Conservation (phyloP, 2,888 invertebrate genomes). For the Anticlea derivata region DNA sequence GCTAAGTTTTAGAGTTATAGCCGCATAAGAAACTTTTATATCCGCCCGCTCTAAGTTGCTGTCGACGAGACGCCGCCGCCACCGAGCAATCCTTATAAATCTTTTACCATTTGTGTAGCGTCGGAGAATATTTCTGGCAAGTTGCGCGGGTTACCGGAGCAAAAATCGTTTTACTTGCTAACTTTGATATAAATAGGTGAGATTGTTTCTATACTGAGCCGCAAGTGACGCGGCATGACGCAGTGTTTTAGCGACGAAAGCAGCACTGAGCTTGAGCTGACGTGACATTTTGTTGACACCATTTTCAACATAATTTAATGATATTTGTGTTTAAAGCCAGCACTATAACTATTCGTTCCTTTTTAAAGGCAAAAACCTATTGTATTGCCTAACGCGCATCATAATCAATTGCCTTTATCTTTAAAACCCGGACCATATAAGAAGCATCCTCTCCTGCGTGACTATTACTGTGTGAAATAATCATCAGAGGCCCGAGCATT, state of each 20-base stretch:
- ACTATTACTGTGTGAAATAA: no score
- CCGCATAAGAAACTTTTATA: constrained; percentile 45
- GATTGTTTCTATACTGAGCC: constrained; percentile 2
- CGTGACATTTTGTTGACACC: background rate
- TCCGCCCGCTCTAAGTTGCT: constrained; percentile 52
- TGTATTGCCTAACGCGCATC: no score
- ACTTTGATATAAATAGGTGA: constrained; percentile 44
- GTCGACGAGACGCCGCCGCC: constrained; percentile 42
- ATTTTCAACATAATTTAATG: no score
- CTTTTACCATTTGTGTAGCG: constrained; percentile 56
- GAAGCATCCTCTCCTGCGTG: no score
- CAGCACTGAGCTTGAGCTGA: no score
- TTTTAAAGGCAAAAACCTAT: no score
- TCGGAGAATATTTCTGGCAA: constrained; percentile 50
- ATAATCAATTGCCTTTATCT: no score
- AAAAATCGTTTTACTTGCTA: constrained; percentile 49
- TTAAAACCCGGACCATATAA: no score
- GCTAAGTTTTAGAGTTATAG: constrained; percentile 62
- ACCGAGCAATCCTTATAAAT: constrained; percentile 61
- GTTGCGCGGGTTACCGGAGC: constrained; percentile 40
- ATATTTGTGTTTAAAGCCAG: no score
- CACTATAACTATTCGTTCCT: no score
- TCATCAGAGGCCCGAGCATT: no score
- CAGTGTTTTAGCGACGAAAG: background rate
- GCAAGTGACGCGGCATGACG: background rate